Base-by-base conservation (phyloP, 2,797 vertebrate genomes). In the Sciurus vulgaris region DNA sequence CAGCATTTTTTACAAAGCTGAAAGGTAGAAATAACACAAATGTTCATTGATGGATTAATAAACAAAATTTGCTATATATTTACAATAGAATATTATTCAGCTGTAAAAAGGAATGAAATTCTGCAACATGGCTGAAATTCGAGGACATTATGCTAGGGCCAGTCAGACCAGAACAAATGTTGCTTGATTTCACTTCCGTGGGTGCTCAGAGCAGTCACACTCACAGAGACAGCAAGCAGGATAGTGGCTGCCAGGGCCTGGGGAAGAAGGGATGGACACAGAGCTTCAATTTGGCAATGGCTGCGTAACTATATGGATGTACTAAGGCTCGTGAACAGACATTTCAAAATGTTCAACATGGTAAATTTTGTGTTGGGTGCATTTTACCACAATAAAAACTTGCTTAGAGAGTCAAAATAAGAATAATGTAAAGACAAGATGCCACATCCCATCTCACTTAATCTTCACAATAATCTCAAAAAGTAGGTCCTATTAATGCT, bases 351-450 rank as follows among this genome's bases (percentile, higher is more conserved):
- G 41, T 5, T 59, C 74, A 84, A 78, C 72, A 72, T 81, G n/a
- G 9, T 63, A 41, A 93, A 59, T 59, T 86, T 18, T 38, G 5
- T 35, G 24, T 70, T 84, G 41, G 47, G 1, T 44, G 22, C 73
- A 81, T 61, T 92, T 91, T 85, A 76, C 35, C 33, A 76, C 67
- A 84, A 87, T 74, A 77, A 88, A 88, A 74, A 77, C 35, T 17
- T 63, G 92, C 61, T 73, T 84, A 89, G 0, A 82, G 11, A 74
- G n/a, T 17, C 35, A 33, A 72, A 65, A 93, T 41, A 81, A 44
- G 20, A 88, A 47, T 54, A 70, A 3, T 13, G 10, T 69, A 51
- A 56, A 47, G 35, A 70, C 5, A n/a, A 44, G 28, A 17, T 89
- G 30, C 56, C 56, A 93, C 82, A 20, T 78, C n/a, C 18, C 51